Evolutionary conservation across 2,888 invertebrate species (phyloP), one percentile per base, ranked within the genome.

Genomic region (Drosophila ustulata): DNA sequence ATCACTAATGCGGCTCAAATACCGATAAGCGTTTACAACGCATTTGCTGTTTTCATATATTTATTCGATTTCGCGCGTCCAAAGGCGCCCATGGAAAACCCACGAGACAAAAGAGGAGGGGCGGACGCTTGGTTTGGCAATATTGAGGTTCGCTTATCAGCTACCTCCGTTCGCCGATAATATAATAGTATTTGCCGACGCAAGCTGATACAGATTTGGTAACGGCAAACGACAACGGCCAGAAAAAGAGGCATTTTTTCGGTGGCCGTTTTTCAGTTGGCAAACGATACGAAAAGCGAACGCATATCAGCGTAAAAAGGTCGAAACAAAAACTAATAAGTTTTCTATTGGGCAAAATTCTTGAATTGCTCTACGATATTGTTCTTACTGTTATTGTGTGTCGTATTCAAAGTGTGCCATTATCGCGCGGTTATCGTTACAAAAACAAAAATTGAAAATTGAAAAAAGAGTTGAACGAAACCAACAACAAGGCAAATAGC

Each of bases 261-360:
- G 25, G 11, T 56, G 50, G 30, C 30, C 46, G 57, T 32, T 51
- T 55, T 75, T 88, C 78, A 83, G 87, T 88, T 76, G 68, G 61
- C 80, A 68, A 83, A 86, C 83, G 89, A 83, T 75, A 78, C 83
- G 89, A 83, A 86, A 59, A 80, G 71, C 83, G 87, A 83, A 78
- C 87, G 79, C 83, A 86, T 68, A 67, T 62, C 66, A 61, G 59
- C 74, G 69, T 70, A 56, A 66, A 47, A 78, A 41, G 2, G 37
- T 66, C 83, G 63, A 78, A 78, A 23, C 83, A 61, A 78, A 78
- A 23, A 23, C 58, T 32, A 43, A 26, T 56, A 39, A 61, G 41
- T 52, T 8, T 30, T 52, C 32, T 64, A 77, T 72, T 78, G 70
- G 63, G 46, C 64, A 64, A 18, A 18, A 50, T 65, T 37, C 37